Evolutionary conservation across 2,888 invertebrate species (phyloP).

Genomic region (Xylocampa areola): DNA sequence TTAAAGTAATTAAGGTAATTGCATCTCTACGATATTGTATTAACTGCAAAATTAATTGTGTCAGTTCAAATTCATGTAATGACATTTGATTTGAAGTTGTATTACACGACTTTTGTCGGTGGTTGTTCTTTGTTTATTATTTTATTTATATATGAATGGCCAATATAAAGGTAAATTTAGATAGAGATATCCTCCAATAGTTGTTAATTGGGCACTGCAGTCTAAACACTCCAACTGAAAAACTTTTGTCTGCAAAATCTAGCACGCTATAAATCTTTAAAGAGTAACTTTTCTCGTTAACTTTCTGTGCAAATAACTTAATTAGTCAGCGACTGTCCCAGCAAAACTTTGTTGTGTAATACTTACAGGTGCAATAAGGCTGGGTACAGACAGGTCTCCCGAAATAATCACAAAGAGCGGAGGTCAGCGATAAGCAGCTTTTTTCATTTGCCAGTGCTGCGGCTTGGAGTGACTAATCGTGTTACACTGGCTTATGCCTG

Average conservation of each 20-base stretch:
- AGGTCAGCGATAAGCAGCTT: no score
- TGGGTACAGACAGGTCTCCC: neutral
- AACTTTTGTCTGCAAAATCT: conserved; percentile 6
- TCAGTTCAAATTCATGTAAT: no score
- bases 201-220: neutral
- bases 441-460: no score
- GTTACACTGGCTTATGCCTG: no score
- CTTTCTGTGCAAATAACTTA: conserved; percentile 33
- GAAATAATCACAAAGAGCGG: no score
- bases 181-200: neutral
- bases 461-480: no score
- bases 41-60: no score
- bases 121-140: no score
- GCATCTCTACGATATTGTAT: no score
- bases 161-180: neutral
- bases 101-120: no score
- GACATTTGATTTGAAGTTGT: no score
- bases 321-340: conserved; percentile 27
- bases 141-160: neutral
- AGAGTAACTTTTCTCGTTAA: conserved; percentile 46
- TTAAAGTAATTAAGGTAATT: no score
- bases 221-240: neutral
- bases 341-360: conserved; percentile 4
- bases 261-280: conserved; percentile 17
- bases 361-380: conserved; percentile 9